Evolutionary conservation across 2,888 invertebrate genomes (phyloP).

Genomic region (Drosophila koepferae): DNA sequence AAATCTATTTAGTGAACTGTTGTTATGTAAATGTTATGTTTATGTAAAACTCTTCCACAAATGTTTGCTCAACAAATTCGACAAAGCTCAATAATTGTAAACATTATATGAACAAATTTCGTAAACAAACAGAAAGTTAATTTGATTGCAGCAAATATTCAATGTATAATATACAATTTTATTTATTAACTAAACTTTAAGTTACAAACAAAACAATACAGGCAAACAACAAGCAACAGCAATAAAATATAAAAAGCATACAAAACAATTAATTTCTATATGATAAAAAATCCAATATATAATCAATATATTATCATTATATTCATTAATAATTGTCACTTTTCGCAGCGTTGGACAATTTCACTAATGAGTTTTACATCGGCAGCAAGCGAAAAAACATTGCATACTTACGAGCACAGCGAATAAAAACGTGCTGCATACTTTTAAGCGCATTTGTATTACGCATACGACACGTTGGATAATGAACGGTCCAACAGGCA

Average conservation of each 20-base stretch:
- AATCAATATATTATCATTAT: slow-evolving; percentile 35
- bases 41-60: slow-evolving; percentile 46
- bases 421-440: slow-evolving; percentile 29
- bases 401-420: slow-evolving; percentile 47
- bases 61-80: slow-evolving; percentile 47
- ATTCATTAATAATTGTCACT: slow-evolving; percentile 44
- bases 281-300: slow-evolving; percentile 22
- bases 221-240: slow-evolving; percentile 43
- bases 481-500: slow-evolving; percentile 59
- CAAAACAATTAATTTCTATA: slow-evolving; percentile 12
- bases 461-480: slow-evolving; percentile 51
- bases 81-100: slow-evolving; percentile 13
- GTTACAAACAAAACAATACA: slow-evolving; percentile 44
- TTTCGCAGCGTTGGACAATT: slow-evolving; percentile 56
- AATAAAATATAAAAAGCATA: slow-evolving; percentile 45
- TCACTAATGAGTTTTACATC: slow-evolving; percentile 67
- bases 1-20: slow-evolving; percentile 60
- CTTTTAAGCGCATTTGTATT: slow-evolving; percentile 54
- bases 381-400: slow-evolving; percentile 12
- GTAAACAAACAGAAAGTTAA: slow-evolving; percentile 23
- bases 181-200: slow-evolving; percentile 41
- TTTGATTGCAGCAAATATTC: slow-evolving; percentile 42
- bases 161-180: slow-evolving; percentile 30
- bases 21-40: slow-evolving; percentile 50
- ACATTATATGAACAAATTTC: slow-evolving; percentile 27